Conservation (phyloP, 2,888 invertebrate genomes). For the Acleris holmiana region DNA sequence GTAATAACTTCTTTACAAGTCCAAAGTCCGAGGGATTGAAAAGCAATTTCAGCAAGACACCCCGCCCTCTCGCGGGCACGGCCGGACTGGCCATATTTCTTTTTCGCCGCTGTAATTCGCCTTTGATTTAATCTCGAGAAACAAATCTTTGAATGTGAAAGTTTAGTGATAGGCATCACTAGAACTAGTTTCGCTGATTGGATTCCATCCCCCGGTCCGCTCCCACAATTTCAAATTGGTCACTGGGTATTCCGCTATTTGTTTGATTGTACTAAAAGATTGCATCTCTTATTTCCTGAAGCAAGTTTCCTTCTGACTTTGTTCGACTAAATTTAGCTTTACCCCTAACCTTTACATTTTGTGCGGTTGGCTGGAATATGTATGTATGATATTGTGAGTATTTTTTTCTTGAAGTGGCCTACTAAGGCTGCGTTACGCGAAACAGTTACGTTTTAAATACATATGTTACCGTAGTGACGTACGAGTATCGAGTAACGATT, state of each 20-base stretch:
- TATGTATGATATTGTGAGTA: constrained; percentile 5
- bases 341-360: constrained; percentile 14
- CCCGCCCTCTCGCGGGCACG: constrained; percentile 74
- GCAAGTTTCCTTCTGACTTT: constrained; percentile 51
- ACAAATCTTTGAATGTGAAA: constrained; percentile 85
- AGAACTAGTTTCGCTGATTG: constrained; percentile 82
- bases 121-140: constrained; percentile 84
- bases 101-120: constrained; percentile 84
- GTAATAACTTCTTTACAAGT: constrained; percentile 86
- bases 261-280: constrained; percentile 78
- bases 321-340: constrained; percentile 29
- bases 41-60: constrained; percentile 85
- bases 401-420: not conserved
- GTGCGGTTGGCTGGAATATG: constrained; percentile 4
- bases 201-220: constrained; percentile 71
- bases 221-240: constrained; percentile 73
- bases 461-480: no score
- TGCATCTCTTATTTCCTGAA: constrained; percentile 75
- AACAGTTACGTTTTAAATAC: no score
- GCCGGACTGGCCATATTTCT: constrained; percentile 82
- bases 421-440: not conserved
- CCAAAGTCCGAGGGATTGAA: constrained; percentile 86
- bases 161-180: constrained; percentile 82
- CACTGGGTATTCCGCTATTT: constrained; percentile 74
- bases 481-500: no score